phyloP scores from a whole-genome alignment of 2,797 vertebrate species.

The Apogon talboti region DNA sequence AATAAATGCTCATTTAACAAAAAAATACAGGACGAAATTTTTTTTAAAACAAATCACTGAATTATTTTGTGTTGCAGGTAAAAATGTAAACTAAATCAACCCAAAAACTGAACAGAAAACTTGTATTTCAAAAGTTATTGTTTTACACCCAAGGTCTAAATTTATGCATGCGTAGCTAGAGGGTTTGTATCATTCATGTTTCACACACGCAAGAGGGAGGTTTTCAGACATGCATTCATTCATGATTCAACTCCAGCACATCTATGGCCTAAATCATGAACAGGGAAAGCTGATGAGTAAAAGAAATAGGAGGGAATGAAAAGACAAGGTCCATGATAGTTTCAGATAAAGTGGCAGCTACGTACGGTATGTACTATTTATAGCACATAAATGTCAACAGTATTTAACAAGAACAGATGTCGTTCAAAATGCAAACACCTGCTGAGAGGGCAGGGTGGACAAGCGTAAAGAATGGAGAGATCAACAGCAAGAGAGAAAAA shows the following conservation, averaged over 20 bases:
- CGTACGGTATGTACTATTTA: constrained; percentile 38
- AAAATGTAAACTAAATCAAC: too few relatives aligned
- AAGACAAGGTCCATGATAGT: constrained; percentile 10
- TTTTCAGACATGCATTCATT: constrained; percentile 7
- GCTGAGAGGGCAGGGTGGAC: constrained; percentile 39
- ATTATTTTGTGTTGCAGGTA: too few relatives aligned
- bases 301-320: not conserved
- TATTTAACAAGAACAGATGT: constrained; percentile 43
- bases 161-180: constrained; percentile 21
- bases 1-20: too few relatives aligned
- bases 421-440: constrained; percentile 57
- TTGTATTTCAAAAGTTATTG: too few relatives aligned
- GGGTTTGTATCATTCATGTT: constrained; percentile 40
- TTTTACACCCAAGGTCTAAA: too few relatives aligned
- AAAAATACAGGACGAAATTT: too few relatives aligned
- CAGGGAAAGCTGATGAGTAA: not conserved
- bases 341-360: constrained; percentile 29
- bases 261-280: not conserved
- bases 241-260: not conserved
- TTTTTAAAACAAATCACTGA: too few relatives aligned
- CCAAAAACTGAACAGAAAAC: too few relatives aligned
- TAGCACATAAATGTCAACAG: constrained; percentile 26
- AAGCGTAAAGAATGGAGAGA: constrained; percentile 47
- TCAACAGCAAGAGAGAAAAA: constrained; percentile 59
- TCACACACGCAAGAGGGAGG: constrained; percentile 8